Percentiles rank a stretch among this genome's conserved stretches.
phyloP scores from a whole-genome alignment of 2,888 invertebrate genomes.

The Pollenia labialis region DNA sequence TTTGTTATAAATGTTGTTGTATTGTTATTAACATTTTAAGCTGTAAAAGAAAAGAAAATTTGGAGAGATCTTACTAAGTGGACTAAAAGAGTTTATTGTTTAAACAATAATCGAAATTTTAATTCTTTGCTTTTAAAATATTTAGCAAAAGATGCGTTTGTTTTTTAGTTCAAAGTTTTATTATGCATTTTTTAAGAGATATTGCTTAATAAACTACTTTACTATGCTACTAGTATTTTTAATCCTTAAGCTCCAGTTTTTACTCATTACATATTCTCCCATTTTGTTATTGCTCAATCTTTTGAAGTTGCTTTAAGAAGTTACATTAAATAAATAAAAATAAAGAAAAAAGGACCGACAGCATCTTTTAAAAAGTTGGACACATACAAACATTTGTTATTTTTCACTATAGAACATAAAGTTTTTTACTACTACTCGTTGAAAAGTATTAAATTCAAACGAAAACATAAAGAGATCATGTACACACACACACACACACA shows the following conservation, averaged over 20 bases:
- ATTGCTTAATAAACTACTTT: too few relatives aligned
- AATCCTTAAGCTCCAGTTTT: neutral
- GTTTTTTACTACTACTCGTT: neutral
- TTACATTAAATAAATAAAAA: neutral
- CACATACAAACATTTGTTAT: neutral
- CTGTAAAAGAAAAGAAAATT: too few relatives aligned
- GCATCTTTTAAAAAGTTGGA: constrained; percentile 33
- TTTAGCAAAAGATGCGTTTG: too few relatives aligned
- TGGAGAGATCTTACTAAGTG: too few relatives aligned
- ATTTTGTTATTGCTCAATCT: neutral
- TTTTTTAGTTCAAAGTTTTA: too few relatives aligned
- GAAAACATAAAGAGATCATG: neutral
- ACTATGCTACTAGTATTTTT: too few relatives aligned
- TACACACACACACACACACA: neutral
- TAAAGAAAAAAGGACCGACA: constrained; percentile 3
- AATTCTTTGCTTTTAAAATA: too few relatives aligned
- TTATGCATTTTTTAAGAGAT: too few relatives aligned
- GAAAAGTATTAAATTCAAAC: neutral
- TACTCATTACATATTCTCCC: constrained; percentile 7
- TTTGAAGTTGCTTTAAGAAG: neutral
- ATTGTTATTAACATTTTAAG: too few relatives aligned
- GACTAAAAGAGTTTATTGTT: too few relatives aligned
- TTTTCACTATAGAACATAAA: neutral
- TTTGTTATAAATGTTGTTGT: too few relatives aligned
- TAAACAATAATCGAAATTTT: too few relatives aligned